Conservation (phyloP, 2,113 vertebrate species). For the Phylloscopus trochilus region DNA sequence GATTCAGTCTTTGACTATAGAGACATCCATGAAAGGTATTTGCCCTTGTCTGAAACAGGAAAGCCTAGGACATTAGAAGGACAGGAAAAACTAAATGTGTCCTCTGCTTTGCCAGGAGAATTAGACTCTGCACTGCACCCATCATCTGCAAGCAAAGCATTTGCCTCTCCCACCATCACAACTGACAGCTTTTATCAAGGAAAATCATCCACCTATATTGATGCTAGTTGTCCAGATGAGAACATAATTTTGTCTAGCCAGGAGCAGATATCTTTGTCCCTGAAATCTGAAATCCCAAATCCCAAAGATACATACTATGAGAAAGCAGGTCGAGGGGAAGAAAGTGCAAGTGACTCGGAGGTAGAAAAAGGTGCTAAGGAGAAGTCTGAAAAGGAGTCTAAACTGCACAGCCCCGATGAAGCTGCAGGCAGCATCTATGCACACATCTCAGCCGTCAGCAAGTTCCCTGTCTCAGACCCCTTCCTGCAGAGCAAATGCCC, state of each 20-base stretch:
- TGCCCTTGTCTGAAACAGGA: slow-evolving; percentile 7
- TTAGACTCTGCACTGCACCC: slow-evolving; percentile 29
- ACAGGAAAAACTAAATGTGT: slow-evolving; percentile 42
- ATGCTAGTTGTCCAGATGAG: slow-evolving; percentile 56
- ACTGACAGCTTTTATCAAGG: slow-evolving; percentile 3
- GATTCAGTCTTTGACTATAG: slow-evolving; percentile 70
- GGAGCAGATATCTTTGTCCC: slow-evolving; percentile 49
- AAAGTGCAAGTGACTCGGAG: slow-evolving; percentile 80
- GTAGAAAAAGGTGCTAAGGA: slow-evolving; percentile 89
- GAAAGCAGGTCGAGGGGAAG: slow-evolving; percentile 69
- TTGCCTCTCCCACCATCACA: slow-evolving; percentile 14
- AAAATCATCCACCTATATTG: neutral
- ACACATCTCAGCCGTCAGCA: neutral
- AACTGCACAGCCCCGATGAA: slow-evolving; percentile 52
- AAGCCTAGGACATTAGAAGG: slow-evolving; percentile 11
- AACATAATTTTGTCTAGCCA: slow-evolving; percentile 70
- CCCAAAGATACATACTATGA: slow-evolving; percentile 54
- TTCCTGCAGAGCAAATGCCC: neutral
- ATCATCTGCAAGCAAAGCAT: slow-evolving; percentile 23
- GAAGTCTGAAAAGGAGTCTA: slow-evolving; percentile 83
- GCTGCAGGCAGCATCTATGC: neutral
- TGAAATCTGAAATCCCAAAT: slow-evolving; percentile 40
- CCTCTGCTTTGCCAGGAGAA: slow-evolving; percentile 49
- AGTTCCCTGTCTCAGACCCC: neutral
- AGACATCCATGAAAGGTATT: slow-evolving; percentile 23